Base-by-base conservation (phyloP, 1,140 invertebrate species). In the Paracyclopina nana region DNA sequence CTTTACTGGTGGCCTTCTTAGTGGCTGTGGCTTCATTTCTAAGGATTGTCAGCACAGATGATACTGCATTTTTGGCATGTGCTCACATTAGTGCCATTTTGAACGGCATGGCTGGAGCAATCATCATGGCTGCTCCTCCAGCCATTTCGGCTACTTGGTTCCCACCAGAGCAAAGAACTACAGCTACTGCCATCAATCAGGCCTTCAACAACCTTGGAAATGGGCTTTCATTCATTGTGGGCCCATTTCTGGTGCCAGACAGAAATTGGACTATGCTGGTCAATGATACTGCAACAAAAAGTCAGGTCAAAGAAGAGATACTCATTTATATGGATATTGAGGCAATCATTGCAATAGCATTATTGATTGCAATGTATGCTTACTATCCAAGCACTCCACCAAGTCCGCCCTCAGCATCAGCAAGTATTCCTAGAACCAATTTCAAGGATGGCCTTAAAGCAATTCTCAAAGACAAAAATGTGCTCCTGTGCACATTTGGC, bases 81-180 rank as follows among this genome's bases (percentile, higher is more conserved):
- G 53, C 52, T 27, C 46, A 56, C 31, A 0, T 57, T 14, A 29
- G 57, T 14, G 46, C 55, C n/a, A 44, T 61, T 43, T 41, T 65
- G 25, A 62, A 62, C 52, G 64, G 65, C 2, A 43, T 63, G 9
- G 59, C 60, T 31, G 63, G 62, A 5, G 58, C 61, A 6, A 49
- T 64, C 26, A 57, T 61, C 20, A 59, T 64, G 56, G 58, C 59
- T 6, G 60, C 57, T 1, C 58, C 62, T 0, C 54, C 63, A 0
- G 54, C 57, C 1, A 25, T 66, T 5, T 65, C 65, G 3, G 55
- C 60, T 12, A 45, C 56, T 1, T 65, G 65, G 65, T 65, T 66
- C 55, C 63, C 63, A 2, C 56, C 59, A 1, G 26, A 60, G 22
- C 58, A 65, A 53, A 56, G 62, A 45, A 62, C 63, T 16, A 62